Conservation (phyloP, 2,888 invertebrate genomes). For the Leucophenga montana region DNA sequence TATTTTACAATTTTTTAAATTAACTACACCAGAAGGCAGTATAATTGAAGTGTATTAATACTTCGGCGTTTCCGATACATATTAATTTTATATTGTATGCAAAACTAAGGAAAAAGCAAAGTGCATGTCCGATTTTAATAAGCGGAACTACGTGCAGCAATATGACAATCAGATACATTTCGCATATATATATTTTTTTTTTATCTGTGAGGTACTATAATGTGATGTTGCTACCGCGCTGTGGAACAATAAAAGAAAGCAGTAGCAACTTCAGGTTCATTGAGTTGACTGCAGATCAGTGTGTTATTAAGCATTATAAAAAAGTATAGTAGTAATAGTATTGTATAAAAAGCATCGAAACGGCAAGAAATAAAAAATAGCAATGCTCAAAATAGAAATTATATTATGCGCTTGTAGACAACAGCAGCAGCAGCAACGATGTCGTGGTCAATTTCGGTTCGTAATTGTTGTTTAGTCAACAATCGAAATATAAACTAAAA, state of each 20-base stretch:
- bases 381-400: conserved; percentile 58
- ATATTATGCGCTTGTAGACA: conserved; percentile 26
- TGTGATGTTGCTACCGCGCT: conserved; percentile 32
- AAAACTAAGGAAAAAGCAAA: neutral
- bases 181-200: neutral
- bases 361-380: conserved; percentile 6
- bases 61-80: too few relatives aligned
- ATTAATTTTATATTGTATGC: neutral
- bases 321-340: conserved; percentile 6
- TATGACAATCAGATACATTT: neutral
- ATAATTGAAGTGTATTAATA: too few relatives aligned
- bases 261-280: conserved; percentile 54
- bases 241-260: conserved; percentile 56
- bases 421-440: conserved; percentile 36
- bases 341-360: neutral
- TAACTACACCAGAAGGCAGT: too few relatives aligned
- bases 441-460: conserved; percentile 55
- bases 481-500: conserved; percentile 7
- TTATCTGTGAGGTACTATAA: conserved; percentile 6
- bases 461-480: conserved; percentile 12
- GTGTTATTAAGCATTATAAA: conserved; percentile 30
- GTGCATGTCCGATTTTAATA: conserved; percentile 4
- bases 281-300: conserved; percentile 34
- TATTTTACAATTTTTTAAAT: too few relatives aligned
- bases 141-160: conserved; percentile 6